These are phyloP conservation scores for Spermophilus dauricus DNA, from an alignment of 2,113 vertebrate genomes.

Conservation along the genomic window DNA sequence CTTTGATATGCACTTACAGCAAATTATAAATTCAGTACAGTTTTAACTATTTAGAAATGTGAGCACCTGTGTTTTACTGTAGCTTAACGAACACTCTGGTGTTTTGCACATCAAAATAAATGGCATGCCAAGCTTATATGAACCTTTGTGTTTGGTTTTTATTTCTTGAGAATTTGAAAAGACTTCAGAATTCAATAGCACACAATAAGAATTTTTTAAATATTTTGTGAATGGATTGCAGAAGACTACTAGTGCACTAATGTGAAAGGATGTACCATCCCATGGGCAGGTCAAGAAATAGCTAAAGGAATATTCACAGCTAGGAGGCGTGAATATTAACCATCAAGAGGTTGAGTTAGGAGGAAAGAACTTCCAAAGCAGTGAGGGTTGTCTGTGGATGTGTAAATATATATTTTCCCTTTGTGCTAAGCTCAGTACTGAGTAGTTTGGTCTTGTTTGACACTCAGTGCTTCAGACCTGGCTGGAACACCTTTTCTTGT, in stretches of 20 bases:
- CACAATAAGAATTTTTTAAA: not conserved
- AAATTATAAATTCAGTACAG: not conserved
- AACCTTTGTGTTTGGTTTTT: not conserved
- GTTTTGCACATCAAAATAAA: not conserved
- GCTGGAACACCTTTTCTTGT: not conserved
- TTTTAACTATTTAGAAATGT: conserved; percentile 29
- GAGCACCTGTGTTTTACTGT: not conserved
- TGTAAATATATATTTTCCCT: not conserved
- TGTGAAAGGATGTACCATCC: not conserved
- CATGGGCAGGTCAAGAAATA: not conserved
- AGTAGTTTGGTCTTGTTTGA: not conserved
- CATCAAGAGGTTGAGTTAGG: not conserved
- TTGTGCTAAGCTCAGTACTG: not conserved
- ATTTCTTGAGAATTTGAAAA: not conserved
- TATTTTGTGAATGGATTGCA: not conserved
- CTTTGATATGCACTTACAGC: not conserved
- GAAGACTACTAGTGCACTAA: not conserved
- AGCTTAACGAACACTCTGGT: not conserved
- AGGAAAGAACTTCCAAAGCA: not conserved
- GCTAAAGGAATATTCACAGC: not conserved
- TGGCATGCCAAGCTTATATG: not conserved
- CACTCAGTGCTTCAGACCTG: not conserved
- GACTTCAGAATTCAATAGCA: not conserved
- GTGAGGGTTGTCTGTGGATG: not conserved
- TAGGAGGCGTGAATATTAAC: not conserved